Evolutionary conservation across 2,113 vertebrate genomes (phyloP).

Genomic region (Hoplias malabaricus): DNA sequence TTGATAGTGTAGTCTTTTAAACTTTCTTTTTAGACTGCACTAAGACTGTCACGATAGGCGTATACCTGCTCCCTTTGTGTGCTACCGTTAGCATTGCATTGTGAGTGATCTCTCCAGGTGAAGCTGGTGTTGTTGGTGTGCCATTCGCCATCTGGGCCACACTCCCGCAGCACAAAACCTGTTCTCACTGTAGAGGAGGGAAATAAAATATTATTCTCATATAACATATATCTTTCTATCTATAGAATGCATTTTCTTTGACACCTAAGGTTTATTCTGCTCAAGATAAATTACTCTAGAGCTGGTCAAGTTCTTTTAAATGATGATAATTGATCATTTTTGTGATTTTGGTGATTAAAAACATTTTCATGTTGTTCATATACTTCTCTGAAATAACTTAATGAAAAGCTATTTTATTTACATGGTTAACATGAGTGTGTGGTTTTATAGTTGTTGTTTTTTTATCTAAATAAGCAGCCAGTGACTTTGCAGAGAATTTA

Average conservation of each 20-base stretch:
- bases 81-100: slow-evolving; percentile 65
- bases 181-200: slow-evolving; percentile 61
- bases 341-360: too few relatives aligned
- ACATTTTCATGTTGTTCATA: too few relatives aligned
- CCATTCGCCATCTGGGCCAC: slow-evolving; percentile 77
- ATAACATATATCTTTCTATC: background rate
- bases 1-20: background rate
- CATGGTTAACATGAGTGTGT: too few relatives aligned
- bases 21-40: background rate
- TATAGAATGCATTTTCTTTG: background rate
- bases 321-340: too few relatives aligned
- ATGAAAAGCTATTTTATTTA: too few relatives aligned
- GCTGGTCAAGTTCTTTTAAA: too few relatives aligned
- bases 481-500: too few relatives aligned
- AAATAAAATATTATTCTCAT: background rate
- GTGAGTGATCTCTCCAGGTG: slow-evolving; percentile 77
- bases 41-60: background rate
- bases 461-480: too few relatives aligned
- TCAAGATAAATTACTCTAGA: background rate
- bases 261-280: background rate
- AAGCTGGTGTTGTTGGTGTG: slow-evolving; percentile 59
- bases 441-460: too few relatives aligned
- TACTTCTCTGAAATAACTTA: too few relatives aligned
- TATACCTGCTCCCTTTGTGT: slow-evolving; percentile 50
- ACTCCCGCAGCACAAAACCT: slow-evolving; percentile 74